Conservation (phyloP, 2,113 vertebrate species). For the Pimephales promelas region DNA sequence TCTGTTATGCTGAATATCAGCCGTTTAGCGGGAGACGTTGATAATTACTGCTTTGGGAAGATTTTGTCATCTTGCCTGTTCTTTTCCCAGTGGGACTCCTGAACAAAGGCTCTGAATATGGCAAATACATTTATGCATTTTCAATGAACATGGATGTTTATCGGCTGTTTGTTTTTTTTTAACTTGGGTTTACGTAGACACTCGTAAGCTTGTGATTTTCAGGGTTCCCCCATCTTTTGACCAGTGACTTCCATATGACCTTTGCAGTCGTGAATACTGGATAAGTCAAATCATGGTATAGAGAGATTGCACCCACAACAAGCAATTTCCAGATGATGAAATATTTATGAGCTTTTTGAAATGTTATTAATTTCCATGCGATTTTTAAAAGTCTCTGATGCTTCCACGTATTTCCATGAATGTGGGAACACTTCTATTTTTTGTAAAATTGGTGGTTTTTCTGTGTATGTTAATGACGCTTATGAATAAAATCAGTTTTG, state of each 20-base stretch:
- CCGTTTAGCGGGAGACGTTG: neutral
- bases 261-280: neutral
- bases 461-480: neutral
- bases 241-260: neutral
- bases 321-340: conserved; percentile 22
- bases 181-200: neutral
- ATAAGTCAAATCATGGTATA: neutral
- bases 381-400: neutral
- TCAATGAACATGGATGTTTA: conserved; percentile 23
- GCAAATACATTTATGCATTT: conserved; percentile 10
- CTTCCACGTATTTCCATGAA: neutral
- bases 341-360: conserved; percentile 17
- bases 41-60: conserved; percentile 39
- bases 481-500: neutral
- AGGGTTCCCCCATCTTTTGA: neutral
- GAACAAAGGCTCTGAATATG: neutral
- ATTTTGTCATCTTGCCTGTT: conserved; percentile 30
- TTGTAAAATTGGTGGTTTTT: neutral
- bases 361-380: conserved; percentile 1
- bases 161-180: neutral
- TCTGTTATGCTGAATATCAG: conserved; percentile 21
- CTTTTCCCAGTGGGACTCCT: conserved; percentile 33
- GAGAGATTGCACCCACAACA: neutral
- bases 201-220: neutral
- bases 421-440: neutral